Percentiles rank a stretch among this genome's conserved stretches.
Evolutionary conservation across 2,113 vertebrate genomes (phyloP).

Genomic region (Camelus bactrianus): DNA sequence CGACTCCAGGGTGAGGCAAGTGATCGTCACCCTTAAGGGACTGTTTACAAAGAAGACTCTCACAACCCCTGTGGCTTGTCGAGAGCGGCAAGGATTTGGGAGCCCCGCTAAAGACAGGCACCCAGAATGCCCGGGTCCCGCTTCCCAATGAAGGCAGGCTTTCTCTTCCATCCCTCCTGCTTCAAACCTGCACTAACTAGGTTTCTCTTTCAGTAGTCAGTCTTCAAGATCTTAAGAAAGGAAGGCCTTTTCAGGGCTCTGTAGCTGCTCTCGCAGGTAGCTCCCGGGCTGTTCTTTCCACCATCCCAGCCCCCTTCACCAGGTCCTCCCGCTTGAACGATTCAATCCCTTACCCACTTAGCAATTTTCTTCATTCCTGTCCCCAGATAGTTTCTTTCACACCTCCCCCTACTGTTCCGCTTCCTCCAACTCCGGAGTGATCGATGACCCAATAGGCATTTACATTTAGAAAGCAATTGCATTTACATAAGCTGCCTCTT

Average conservation of each 20-base stretch:
- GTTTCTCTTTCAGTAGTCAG: background rate
- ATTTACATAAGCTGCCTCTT: conserved; percentile 76
- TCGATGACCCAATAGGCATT: conserved; percentile 71
- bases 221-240: background rate
- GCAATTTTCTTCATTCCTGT: conserved; percentile 72
- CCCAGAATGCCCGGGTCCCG: background rate
- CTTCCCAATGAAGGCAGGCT: background rate
- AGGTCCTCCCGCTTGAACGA: conserved; percentile 41
- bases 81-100: background rate
- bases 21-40: background rate
- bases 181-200: background rate
- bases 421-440: conserved; percentile 68
- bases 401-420: conserved; percentile 58
- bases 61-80: background rate
- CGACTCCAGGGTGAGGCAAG: background rate
- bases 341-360: conserved; percentile 63
- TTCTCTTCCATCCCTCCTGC: background rate
- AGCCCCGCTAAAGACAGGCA: background rate
- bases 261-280: background rate
- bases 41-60: background rate
- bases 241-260: background rate
- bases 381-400: conserved; percentile 59
- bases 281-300: background rate
- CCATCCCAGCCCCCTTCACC: background rate
- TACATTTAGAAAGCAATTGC: conserved; percentile 76